phyloP scores from a whole-genome alignment of 1,140 invertebrate genomes.

The Caenorhabditis briggsae region DNA sequence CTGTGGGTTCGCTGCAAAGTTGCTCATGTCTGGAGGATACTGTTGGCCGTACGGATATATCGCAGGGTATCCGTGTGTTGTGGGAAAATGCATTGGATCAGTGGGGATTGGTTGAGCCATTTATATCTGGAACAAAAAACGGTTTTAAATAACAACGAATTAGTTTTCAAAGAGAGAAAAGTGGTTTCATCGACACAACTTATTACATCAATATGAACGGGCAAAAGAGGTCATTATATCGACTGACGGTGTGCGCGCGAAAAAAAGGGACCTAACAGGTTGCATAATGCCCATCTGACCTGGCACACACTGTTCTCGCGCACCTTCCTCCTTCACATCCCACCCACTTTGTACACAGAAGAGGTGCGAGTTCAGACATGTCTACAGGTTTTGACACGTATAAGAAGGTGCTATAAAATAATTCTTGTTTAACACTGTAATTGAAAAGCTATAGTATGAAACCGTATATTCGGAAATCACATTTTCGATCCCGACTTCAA shows the following conservation, averaged over 20 bases:
- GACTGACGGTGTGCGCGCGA: not conserved
- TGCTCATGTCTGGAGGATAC: not conserved
- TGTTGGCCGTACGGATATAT: not conserved
- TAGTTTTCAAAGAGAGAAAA: no score
- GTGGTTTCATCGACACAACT: no score
- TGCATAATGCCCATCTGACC: slow-evolving; percentile 18
- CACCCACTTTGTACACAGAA: not conserved
- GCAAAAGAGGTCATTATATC: no score
- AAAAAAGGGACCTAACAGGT: not conserved
- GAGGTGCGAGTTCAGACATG: no score
- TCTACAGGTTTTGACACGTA: no score
- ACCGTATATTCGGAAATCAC: no score
- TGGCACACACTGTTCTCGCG: slow-evolving; percentile 11
- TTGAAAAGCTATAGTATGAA: no score
- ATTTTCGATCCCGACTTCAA: no score
- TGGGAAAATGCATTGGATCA: not conserved
- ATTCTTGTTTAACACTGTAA: no score
- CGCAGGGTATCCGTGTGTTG: not conserved
- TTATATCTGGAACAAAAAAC: not conserved
- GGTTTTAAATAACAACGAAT: no score
- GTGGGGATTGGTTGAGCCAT: not conserved
- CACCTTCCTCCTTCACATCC: not conserved
- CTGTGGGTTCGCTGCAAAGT: not conserved
- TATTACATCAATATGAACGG: no score
- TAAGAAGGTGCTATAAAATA: no score